phyloP scores from a whole-genome alignment of 2,888 invertebrate genomes.

The Trachelus stipa region DNA sequence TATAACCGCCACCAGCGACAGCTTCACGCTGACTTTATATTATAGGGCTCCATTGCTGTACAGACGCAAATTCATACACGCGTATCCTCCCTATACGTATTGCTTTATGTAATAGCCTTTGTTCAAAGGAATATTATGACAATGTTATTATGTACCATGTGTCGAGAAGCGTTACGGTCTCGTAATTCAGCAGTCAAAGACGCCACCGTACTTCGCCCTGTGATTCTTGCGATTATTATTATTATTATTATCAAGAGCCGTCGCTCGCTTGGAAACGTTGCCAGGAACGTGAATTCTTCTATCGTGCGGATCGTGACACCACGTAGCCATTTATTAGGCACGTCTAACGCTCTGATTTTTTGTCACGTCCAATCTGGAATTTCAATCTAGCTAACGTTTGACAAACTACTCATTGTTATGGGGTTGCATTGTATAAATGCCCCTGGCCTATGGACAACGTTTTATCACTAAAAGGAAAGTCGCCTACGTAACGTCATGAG shows the following conservation, averaged over 20 bases:
- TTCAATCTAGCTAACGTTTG: not conserved
- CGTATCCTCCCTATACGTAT: not conserved
- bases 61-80: not conserved
- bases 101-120: constrained; percentile 5
- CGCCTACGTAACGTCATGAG: not conserved
- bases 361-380: not conserved
- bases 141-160: not conserved
- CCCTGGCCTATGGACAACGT: not conserved
- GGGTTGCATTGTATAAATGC: not conserved
- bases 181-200: constrained; percentile 1
- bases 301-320: not conserved
- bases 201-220: not conserved
- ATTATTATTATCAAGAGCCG: not conserved
- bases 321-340: not conserved
- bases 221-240: not conserved
- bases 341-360: not conserved
- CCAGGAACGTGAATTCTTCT: not conserved
- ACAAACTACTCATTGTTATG: not conserved
- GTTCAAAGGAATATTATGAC: constrained; percentile 1
- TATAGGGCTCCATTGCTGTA: constrained; percentile 14
- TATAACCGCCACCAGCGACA: constrained; percentile 28
- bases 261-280: not conserved
- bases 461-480: not conserved
- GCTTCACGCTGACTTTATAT: constrained; percentile 25
- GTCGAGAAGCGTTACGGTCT: not conserved